These are phyloP conservation scores for Syrmaticus mikado DNA, from an alignment of 2,113 vertebrate species.

Conservation along the genomic window DNA sequence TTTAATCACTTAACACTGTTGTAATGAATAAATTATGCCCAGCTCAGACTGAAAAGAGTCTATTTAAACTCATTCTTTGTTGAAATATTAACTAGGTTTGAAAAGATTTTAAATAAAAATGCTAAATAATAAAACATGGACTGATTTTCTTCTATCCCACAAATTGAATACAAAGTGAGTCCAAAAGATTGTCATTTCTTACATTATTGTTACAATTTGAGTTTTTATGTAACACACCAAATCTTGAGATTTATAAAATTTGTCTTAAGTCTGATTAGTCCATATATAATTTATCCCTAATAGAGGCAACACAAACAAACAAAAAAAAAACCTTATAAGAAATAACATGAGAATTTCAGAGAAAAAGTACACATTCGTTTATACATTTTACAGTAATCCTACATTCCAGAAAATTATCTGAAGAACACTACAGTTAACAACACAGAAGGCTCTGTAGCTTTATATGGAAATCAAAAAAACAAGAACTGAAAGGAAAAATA, in stretches of 20 bases:
- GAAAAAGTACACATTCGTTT: background rate
- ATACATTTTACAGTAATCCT: background rate
- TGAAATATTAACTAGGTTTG: background rate
- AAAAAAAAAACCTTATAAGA: background rate
- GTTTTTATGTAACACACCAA: background rate
- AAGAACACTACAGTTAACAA: background rate
- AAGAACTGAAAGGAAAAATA: background rate
- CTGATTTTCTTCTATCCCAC: background rate
- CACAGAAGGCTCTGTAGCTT: background rate
- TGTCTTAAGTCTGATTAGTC: background rate
- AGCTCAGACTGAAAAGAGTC: background rate
- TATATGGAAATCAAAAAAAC: background rate
- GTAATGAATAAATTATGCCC: background rate
- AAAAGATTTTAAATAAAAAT: conserved; percentile 4
- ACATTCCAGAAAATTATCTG: background rate
- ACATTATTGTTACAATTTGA: background rate
- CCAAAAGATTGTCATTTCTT: background rate
- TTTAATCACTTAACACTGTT: background rate
- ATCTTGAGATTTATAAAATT: background rate
- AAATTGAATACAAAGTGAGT: background rate
- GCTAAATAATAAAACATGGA: background rate
- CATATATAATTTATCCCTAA: background rate
- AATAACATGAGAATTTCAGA: background rate
- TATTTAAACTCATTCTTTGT: background rate
- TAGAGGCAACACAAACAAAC: background rate